A percentile compares a stretch with the other conserved stretches of the same genome.
Evolutionary conservation across 92 coral and sea anemone genomes (phyloP).

Genomic region (Bergia puertoricense): DNA sequence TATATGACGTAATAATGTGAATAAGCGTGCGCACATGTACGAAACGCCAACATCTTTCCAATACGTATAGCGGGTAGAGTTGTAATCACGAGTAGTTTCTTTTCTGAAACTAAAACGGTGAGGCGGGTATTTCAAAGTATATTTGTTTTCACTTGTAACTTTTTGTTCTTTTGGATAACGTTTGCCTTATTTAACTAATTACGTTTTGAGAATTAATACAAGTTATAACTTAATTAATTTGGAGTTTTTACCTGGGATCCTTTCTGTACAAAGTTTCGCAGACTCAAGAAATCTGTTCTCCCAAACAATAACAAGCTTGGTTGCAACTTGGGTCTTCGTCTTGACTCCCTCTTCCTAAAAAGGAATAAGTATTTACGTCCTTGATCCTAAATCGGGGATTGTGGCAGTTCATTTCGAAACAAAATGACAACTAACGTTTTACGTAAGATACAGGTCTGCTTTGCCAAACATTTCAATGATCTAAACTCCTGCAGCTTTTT

Average conservation of each 20-base stretch:
- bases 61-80: not conserved
- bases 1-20: too few relatives aligned
- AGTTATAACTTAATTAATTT: not conserved
- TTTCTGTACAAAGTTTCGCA: conserved; percentile 60
- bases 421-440: too few relatives aligned
- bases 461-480: too few relatives aligned
- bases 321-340: conserved; percentile 1
- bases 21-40: too few relatives aligned
- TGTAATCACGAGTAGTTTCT: not conserved
- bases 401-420: too few relatives aligned
- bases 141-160: too few relatives aligned
- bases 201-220: not conserved
- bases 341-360: conserved; percentile 1
- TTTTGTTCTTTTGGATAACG: not conserved
- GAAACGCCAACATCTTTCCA: too few relatives aligned
- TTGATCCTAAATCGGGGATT: too few relatives aligned
- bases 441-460: too few relatives aligned
- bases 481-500: too few relatives aligned
- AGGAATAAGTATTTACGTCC: too few relatives aligned
- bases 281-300: conserved; percentile 64
- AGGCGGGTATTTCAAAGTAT: not conserved
- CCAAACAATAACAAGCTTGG: conserved; percentile 63
- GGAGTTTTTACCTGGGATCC: conserved; percentile 58
- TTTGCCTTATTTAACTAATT: not conserved
- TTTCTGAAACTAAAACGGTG: not conserved